Conservation (phyloP, 2,797 vertebrate genomes). For the Acanthopagrus latus region DNA sequence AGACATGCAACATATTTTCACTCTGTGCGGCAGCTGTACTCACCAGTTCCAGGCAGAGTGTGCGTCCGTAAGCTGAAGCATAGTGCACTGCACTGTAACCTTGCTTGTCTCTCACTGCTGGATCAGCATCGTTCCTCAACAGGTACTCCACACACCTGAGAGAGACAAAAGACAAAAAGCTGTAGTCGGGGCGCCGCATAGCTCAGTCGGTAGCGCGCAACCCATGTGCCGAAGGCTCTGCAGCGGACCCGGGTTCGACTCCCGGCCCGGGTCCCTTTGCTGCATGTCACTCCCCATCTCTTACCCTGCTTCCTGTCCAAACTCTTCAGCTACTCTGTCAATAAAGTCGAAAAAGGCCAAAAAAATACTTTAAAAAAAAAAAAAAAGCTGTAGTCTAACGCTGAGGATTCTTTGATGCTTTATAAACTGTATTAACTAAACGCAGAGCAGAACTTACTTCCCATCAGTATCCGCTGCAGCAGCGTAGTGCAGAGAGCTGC, state of each 20-base stretch:
- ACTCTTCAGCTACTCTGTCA: no score
- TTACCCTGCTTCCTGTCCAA: no score
- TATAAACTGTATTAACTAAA: background rate
- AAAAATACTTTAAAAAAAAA: no score
- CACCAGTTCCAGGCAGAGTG: slow-evolving; percentile 96
- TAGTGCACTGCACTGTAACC: slow-evolving; percentile 97
- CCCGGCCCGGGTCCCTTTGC: no score
- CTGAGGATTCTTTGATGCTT: background rate
- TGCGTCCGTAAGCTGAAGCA: slow-evolving; percentile 95
- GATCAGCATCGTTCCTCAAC: slow-evolving; percentile 95
- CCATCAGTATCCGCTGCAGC: slow-evolving; percentile 95
- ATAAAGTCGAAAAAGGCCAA: no score
- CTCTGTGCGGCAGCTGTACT: slow-evolving; percentile 3
- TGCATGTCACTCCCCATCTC: no score
- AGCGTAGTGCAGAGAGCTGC: slow-evolving; percentile 95
- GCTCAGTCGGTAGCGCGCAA: no score
- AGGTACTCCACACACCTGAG: slow-evolving; percentile 96
- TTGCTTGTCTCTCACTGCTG: slow-evolving; percentile 93
- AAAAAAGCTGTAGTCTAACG: background rate
- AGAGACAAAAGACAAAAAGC: slow-evolving; percentile 1
- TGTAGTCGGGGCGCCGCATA: no score
- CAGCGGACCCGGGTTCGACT: no score
- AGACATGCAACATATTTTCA: background rate
- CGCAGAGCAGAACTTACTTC: slow-evolving; percentile 86
- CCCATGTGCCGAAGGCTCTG: no score